Percentiles rank a stretch among this genome's conserved stretches.
Evolutionary conservation across 64 coral and sea anemone species (phyloP).

Genomic region (Cladopsammia gracilis): DNA sequence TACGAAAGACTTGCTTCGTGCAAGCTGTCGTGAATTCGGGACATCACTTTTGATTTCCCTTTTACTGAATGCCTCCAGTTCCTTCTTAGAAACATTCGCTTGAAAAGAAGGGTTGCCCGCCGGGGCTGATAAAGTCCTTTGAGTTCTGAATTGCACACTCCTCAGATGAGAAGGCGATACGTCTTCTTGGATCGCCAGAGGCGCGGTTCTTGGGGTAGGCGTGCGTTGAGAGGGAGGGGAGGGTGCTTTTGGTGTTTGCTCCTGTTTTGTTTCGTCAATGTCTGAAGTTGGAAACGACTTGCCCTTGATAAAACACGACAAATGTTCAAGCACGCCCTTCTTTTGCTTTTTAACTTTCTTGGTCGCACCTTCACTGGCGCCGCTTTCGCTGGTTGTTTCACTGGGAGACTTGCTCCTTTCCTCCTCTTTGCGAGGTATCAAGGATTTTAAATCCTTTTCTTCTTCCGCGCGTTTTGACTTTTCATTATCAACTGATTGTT

Average conservation of each 20-base stretch:
- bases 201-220: no score
- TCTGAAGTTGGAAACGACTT: constrained; percentile 29
- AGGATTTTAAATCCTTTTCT: constrained; percentile 6
- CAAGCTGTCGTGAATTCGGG: constrained; percentile 6
- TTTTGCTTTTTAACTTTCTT: constrained; percentile 66
- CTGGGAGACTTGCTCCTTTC: not conserved
- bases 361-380: constrained; percentile 14
- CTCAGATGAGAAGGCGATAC: not conserved
- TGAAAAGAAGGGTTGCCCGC: not conserved
- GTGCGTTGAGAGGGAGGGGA: not conserved
- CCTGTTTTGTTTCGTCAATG: not conserved
- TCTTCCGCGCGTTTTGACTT: not conserved
- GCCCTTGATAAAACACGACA: constrained; percentile 79
- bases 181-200: not conserved
- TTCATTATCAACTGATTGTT: not conserved
- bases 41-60: not conserved
- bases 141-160: not conserved
- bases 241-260: not conserved
- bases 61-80: not conserved
- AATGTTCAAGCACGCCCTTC: constrained; percentile 71
- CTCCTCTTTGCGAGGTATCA: not conserved
- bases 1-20: constrained; percentile 73
- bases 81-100: not conserved
- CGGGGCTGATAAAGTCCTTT: not conserved
- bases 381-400: constrained; percentile 40